Evolutionary conservation across 2,797 vertebrate genomes (phyloP).

Genomic region (Centroberyx gerrardi): DNA sequence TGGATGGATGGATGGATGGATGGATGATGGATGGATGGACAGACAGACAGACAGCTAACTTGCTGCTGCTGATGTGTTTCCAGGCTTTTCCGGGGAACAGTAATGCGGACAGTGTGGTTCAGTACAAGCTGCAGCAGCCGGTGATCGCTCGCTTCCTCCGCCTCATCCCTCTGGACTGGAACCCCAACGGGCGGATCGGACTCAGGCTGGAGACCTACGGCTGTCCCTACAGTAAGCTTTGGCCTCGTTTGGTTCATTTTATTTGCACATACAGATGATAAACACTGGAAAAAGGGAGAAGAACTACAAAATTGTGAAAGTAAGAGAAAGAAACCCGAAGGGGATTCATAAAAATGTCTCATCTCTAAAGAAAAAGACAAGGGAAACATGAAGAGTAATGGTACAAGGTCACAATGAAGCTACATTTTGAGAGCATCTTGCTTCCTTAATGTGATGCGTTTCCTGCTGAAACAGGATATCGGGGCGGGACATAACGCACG

Average conservation of each 20-base stretch:
- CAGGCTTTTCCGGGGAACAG: constrained; percentile 87
- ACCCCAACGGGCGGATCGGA: constrained; percentile 92
- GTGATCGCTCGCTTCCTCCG: constrained; percentile 91
- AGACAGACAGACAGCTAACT: not conserved
- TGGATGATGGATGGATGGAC: not conserved
- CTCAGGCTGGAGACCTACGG: constrained; percentile 94
- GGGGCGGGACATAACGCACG: no score
- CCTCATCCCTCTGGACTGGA: constrained; percentile 93
- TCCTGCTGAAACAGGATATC: no score
- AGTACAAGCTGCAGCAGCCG: constrained; percentile 91
- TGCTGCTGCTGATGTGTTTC: not conserved
- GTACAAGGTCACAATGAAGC: no score
- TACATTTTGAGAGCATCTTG: no score
- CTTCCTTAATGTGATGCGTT: no score
- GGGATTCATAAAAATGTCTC: no score
- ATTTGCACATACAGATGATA: not conserved
- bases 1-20: not conserved
- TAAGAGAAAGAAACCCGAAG: no score
- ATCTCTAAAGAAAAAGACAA: no score
- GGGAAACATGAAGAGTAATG: no score
- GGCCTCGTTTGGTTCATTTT: not conserved
- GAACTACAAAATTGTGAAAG: no score
- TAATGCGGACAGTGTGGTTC: constrained; percentile 94
- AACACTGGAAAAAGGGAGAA: no score
- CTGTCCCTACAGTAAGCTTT: constrained; percentile 91